Conservation (phyloP, 2,888 invertebrate genomes). For the Heliconius cydno region DNA sequence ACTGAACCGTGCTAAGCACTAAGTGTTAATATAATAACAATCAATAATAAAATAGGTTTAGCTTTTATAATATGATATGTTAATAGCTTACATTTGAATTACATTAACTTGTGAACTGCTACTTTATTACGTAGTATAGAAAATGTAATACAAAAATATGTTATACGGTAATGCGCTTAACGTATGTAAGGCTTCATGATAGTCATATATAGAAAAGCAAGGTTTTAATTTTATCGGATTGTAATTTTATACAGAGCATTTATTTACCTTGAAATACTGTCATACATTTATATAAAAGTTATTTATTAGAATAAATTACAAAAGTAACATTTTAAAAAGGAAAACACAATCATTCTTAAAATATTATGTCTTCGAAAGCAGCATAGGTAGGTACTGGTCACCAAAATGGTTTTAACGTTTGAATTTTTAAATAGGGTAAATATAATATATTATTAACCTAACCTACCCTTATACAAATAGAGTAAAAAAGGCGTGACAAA, state of each 20-base stretch:
- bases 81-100: slow-evolving; percentile 30
- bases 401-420: not conserved
- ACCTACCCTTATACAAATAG: not conserved
- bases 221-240: slow-evolving; percentile 31
- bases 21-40: not conserved
- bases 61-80: not conserved
- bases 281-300: not conserved
- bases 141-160: slow-evolving; percentile 45
- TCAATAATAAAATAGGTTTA: not conserved
- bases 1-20: not conserved
- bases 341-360: not conserved
- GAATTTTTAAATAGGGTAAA: not conserved
- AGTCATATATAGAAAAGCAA: slow-evolving; percentile 41
- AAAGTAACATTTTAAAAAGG: not conserved
- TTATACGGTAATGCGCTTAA: slow-evolving; percentile 43
- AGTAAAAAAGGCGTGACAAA: slow-evolving; percentile 20
- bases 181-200: slow-evolving; percentile 44
- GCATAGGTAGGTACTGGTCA: not conserved
- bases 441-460: not conserved
- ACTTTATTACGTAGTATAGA: slow-evolving; percentile 40
- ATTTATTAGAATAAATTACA: not conserved
- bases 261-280: slow-evolving; percentile 4
- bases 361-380: not conserved
- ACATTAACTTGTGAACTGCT: slow-evolving; percentile 35
- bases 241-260: slow-evolving; percentile 20